These are phyloP conservation scores for Mus spicilegus DNA, from an alignment of 2,113 vertebrate species.

Conservation along the genomic window DNA sequence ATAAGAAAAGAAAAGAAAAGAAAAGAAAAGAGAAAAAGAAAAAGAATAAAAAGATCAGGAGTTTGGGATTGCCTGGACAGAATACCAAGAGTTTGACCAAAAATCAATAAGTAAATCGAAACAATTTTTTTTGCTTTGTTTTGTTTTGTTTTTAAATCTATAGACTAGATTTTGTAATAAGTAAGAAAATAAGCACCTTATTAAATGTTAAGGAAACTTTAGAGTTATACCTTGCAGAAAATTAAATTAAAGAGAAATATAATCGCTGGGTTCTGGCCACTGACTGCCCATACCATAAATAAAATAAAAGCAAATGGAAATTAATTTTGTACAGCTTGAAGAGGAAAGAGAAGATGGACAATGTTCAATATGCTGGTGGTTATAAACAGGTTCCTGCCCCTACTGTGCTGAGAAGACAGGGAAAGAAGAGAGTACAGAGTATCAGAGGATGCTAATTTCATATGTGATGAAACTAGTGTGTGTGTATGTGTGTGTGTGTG, in stretches of 20 bases:
- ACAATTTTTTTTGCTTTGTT: background rate
- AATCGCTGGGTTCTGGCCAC: slow-evolving; percentile 14
- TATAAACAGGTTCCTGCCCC: slow-evolving; percentile 14
- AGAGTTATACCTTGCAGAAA: slow-evolving; percentile 29
- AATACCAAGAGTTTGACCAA: background rate
- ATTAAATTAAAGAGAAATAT: slow-evolving; percentile 32
- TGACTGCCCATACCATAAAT: background rate
- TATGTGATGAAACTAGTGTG: slow-evolving; percentile 3
- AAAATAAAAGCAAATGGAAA: background rate
- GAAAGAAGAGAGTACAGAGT: background rate
- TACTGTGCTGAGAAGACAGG: background rate
- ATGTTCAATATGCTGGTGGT: background rate
- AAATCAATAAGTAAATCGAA: background rate
- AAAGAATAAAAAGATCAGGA: background rate
- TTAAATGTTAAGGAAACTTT: slow-evolving; percentile 16
- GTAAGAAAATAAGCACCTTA: background rate
- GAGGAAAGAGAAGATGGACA: background rate
- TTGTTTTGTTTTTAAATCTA: background rate
- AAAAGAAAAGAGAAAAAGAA: too few species aligned
- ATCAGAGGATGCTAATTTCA: slow-evolving; percentile 32
- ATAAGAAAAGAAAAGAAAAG: too few species aligned
- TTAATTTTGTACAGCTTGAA: background rate
- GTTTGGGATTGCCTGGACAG: background rate
- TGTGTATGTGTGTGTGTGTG: background rate
- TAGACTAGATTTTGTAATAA: slow-evolving; percentile 30